Conservation (phyloP, 2,113 vertebrate genomes). For the Lepus timidus region DNA sequence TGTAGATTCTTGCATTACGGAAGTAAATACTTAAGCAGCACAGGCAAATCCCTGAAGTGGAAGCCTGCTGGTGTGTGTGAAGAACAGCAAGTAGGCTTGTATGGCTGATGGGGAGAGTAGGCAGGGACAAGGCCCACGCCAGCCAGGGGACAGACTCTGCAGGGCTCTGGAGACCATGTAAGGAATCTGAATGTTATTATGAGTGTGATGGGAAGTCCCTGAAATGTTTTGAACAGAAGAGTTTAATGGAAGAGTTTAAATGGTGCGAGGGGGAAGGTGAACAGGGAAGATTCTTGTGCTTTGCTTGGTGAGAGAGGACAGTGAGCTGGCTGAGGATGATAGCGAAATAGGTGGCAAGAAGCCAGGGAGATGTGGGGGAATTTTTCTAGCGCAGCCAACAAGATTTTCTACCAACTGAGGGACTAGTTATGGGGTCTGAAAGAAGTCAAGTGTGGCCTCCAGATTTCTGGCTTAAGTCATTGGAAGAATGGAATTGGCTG, state of each 20-base stretch:
- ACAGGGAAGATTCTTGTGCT: background rate
- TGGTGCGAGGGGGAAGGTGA: background rate
- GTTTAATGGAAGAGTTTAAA: background rate
- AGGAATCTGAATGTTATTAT: background rate
- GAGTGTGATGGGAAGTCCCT: background rate
- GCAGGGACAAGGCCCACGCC: fast-evolving
- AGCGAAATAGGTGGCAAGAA: background rate
- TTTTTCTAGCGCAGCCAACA: background rate
- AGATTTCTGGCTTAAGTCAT: background rate
- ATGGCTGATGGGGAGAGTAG: background rate
- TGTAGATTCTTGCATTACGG: background rate
- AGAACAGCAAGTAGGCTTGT: background rate
- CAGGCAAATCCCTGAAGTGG: background rate
- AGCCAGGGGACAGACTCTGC: background rate
- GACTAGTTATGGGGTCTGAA: background rate
- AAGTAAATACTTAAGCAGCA: background rate
- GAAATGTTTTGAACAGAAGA: background rate
- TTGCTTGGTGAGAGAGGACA: background rate
- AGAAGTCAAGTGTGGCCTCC: background rate
- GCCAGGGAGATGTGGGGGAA: background rate
- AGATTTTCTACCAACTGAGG: background rate
- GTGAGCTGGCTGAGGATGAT: background rate
- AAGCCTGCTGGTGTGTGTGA: background rate
- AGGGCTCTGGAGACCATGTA: background rate
- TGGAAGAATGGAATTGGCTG: background rate